These are phyloP conservation scores for Halichoeres trimaculatus DNA, from an alignment of 2,113 vertebrate genomes.

Conservation along the genomic window DNA sequence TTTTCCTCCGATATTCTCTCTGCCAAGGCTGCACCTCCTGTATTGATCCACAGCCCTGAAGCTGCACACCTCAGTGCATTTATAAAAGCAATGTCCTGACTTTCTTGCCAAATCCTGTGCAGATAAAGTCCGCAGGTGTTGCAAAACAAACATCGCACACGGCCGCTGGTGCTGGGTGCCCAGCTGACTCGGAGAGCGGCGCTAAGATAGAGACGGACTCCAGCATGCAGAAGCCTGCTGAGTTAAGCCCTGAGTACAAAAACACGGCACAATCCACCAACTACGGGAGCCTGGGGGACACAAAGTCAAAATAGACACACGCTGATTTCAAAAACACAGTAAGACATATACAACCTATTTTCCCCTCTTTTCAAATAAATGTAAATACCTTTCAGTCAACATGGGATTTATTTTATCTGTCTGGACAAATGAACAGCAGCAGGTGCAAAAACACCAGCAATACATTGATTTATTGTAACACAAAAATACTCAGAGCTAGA, in stretches of 20 bases:
- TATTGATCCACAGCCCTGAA: background rate
- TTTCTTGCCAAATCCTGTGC: background rate
- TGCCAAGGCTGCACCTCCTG: background rate
- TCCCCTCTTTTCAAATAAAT: background rate
- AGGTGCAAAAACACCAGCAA: background rate
- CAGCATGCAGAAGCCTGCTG: background rate
- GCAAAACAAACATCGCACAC: background rate
- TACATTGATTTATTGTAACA: background rate
- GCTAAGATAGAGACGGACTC: background rate
- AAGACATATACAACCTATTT: background rate
- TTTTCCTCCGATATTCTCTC: background rate
- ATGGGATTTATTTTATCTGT: background rate
- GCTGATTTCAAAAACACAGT: constrained; percentile 20
- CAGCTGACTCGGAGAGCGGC: background rate
- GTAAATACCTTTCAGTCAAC: background rate
- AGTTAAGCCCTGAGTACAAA: background rate
- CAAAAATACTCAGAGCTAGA: background rate
- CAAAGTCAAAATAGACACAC: constrained; percentile 23
- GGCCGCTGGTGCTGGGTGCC: background rate
- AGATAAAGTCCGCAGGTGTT: background rate
- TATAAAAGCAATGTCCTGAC: background rate
- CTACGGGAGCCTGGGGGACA: constrained; percentile 1
- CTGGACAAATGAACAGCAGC: background rate
- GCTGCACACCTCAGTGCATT: background rate
- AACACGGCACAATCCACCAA: accelerated